phyloP scores from a whole-genome alignment of 23 tunicate genomes.

The Clavelina lepadiformis region DNA sequence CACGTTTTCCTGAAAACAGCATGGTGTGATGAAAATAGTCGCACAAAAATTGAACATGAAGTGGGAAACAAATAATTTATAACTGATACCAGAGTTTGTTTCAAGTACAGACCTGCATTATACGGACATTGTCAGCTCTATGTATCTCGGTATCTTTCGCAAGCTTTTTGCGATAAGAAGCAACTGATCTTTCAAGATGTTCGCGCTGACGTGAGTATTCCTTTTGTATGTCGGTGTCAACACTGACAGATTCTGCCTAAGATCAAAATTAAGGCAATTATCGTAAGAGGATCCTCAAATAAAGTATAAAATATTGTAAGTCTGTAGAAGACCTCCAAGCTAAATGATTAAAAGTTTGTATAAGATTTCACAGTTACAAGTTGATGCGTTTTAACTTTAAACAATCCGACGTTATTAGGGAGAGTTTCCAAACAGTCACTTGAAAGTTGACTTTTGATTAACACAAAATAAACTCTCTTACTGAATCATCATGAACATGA shows the following conservation, averaged over 20 bases:
- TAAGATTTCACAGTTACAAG: too few relatives aligned
- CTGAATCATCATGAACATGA: constrained; percentile 84
- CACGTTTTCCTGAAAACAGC: constrained; percentile 72
- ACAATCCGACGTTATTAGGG: too few relatives aligned
- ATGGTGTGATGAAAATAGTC: not conserved
- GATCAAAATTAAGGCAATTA: not conserved
- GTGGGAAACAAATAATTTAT: not conserved
- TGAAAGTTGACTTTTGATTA: too few relatives aligned
- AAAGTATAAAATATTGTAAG: too few relatives aligned
- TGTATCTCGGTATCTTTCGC: constrained; percentile 95
- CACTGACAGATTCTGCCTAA: constrained; percentile 67
- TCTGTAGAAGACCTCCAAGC: too few relatives aligned
- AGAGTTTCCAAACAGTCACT: too few relatives aligned
- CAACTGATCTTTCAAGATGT: constrained; percentile 90
- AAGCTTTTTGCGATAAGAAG: constrained; percentile 86
- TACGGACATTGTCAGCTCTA: constrained; percentile 90
- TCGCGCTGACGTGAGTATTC: constrained; percentile 96
- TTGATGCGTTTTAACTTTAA: too few relatives aligned
- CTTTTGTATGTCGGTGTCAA: constrained; percentile 87
- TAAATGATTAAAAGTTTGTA: too few relatives aligned
- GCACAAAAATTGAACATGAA: not conserved
- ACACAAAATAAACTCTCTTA: constrained; percentile 8
- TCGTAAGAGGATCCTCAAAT: too few relatives aligned
- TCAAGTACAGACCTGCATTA: constrained; percentile 75
- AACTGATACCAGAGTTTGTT: not conserved